phyloP scores from a whole-genome alignment of 1,140 invertebrate genomes.

The Bradysia coprophila region DNA sequence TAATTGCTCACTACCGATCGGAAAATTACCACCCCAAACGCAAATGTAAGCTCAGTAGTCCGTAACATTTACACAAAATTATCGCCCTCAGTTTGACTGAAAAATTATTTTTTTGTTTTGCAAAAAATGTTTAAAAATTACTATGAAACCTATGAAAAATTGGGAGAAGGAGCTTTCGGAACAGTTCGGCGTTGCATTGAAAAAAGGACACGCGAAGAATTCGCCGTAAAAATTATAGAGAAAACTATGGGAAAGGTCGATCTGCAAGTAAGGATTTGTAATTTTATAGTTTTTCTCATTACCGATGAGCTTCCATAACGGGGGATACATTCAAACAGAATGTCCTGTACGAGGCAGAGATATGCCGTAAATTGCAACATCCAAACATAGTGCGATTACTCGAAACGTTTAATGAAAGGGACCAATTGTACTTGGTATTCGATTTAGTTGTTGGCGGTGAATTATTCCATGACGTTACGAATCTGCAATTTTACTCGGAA shows the following conservation, averaged over 20 bases:
- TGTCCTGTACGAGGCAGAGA: constrained; percentile 23
- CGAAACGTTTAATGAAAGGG: constrained; percentile 89
- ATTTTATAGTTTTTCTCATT: constrained; percentile 53
- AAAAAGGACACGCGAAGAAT: constrained; percentile 73
- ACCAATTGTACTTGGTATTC: constrained; percentile 84
- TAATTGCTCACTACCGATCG: background rate
- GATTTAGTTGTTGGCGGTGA: constrained; percentile 91
- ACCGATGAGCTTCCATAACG: no score
- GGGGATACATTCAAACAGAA: no score
- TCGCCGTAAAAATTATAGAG: constrained; percentile 93
- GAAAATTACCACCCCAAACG: background rate
- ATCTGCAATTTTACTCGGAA: constrained; percentile 89
- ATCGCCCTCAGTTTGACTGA: no score
- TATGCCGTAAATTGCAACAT: constrained; percentile 25
- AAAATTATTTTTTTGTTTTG: no score
- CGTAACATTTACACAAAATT: constrained; percentile 37
- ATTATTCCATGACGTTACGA: constrained; percentile 90
- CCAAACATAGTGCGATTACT: constrained; percentile 63
- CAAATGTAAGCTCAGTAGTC: constrained; percentile 6
- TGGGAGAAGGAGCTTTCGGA: constrained; percentile 88
- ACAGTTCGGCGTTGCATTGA: constrained; percentile 85
- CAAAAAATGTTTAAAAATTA: constrained; percentile 88
- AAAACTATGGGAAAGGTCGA: constrained; percentile 88
- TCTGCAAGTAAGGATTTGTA: constrained; percentile 86
- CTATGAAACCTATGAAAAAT: constrained; percentile 85